phyloP scores from a whole-genome alignment of 1,140 invertebrate species.

The Lucilia sericata region DNA sequence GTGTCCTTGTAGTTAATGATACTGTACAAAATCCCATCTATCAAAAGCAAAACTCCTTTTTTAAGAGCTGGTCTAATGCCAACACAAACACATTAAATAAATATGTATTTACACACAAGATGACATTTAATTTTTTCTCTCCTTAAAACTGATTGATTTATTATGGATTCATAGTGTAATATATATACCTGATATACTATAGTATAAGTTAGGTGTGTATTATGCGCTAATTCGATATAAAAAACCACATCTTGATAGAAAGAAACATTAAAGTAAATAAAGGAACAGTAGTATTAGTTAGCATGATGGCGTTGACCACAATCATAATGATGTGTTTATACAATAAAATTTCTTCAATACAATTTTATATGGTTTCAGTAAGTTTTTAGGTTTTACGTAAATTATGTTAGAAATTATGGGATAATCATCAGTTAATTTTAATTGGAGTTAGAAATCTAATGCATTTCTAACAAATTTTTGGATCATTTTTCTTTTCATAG shows the following conservation, averaged over 20 bases:
- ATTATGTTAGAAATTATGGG: no score
- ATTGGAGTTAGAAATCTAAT: no score
- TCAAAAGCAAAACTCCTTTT: no score
- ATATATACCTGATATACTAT: no score
- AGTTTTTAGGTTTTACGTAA: no score
- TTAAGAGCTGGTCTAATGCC: no score
- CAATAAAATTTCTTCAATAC: background rate
- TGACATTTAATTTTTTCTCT: background rate
- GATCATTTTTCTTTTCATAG: no score
- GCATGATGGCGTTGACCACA: background rate
- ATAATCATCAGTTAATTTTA: no score
- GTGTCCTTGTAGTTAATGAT: no score
- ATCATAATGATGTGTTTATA: background rate
- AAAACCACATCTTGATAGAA: background rate
- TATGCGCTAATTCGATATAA: background rate
- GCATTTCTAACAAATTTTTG: no score
- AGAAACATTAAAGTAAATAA: background rate
- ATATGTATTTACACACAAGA: background rate
- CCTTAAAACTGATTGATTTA: constrained; percentile 1
- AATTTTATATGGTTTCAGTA: background rate
- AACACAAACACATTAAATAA: background rate
- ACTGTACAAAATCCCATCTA: no score
- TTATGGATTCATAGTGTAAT: background rate
- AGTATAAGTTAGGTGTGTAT: background rate
- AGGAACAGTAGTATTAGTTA: background rate